Conservation (phyloP, 2,113 vertebrate genomes). For the Paramormyrops kingsleyae region DNA sequence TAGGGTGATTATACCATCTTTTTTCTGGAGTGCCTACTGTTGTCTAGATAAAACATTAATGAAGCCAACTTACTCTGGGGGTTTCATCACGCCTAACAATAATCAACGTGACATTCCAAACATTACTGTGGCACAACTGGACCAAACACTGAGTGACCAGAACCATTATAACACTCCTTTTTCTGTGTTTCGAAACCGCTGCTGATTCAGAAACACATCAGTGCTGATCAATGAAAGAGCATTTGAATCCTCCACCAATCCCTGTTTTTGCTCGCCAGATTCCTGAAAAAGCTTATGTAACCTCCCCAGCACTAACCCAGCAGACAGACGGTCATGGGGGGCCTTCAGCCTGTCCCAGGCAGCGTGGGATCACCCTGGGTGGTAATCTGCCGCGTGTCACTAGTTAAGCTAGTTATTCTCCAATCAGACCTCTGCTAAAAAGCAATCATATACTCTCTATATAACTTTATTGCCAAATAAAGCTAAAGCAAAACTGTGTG, state of each 20-base stretch:
- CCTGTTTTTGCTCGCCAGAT: no score
- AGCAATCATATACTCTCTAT: neutral
- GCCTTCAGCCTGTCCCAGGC: neutral
- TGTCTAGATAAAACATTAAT: neutral
- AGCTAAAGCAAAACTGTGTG: neutral
- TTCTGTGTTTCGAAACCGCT: neutral
- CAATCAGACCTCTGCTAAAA: neutral
- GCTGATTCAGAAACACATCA: neutral
- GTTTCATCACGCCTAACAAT: neutral
- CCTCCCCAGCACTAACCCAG: neutral
- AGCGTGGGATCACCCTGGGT: neutral
- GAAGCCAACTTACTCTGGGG: neutral
- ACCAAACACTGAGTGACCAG: neutral
- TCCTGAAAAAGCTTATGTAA: no score
- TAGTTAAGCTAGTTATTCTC: no score
- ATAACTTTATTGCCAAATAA: neutral
- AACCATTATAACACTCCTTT: neutral
- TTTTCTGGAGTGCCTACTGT: slow-evolving; percentile 5
- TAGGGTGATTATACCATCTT: neutral
- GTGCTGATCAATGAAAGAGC: neutral
- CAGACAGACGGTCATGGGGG: neutral
- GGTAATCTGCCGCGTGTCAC: no score
- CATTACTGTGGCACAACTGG: neutral
- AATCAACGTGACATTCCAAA: no score
- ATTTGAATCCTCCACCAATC: no score